These are phyloP conservation scores for Panagrolaimus sp. DNA, from an alignment of 1,140 invertebrate genomes.

Conservation along the genomic window DNA sequence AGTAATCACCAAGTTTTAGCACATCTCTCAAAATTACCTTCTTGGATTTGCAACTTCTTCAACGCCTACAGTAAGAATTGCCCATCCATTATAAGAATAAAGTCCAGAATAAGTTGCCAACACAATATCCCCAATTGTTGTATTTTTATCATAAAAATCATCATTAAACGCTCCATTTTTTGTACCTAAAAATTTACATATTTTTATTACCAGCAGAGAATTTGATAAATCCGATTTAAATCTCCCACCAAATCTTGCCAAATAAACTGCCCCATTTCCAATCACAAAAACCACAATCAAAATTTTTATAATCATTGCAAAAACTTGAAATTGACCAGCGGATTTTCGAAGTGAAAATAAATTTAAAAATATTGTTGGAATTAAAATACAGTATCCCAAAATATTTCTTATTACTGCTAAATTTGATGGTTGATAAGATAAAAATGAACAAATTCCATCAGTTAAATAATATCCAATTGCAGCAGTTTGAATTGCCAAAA, in stretches of 20 bases:
- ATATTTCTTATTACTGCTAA: slow-evolving; percentile 17
- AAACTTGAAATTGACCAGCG: slow-evolving; percentile 48
- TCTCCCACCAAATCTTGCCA: slow-evolving; percentile 17
- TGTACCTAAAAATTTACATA: slow-evolving; percentile 26
- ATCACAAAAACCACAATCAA: slow-evolving; percentile 47
- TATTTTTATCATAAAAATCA: slow-evolving; percentile 35
- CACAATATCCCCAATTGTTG: slow-evolving; percentile 46
- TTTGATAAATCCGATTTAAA: too few species aligned
- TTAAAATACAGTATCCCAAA: slow-evolving; percentile 44
- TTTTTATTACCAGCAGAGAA: too few species aligned
- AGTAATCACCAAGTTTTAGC: too few species aligned
- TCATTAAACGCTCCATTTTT: slow-evolving; percentile 34
- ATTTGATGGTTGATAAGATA: slow-evolving; percentile 10
- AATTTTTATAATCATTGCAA: slow-evolving; percentile 47
- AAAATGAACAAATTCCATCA: slow-evolving; percentile 24
- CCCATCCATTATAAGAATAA: slow-evolving; percentile 53
- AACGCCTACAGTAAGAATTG: slow-evolving; percentile 47
- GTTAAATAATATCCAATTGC: slow-evolving; percentile 54
- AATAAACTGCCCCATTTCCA: slow-evolving; percentile 46
- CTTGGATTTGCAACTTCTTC: slow-evolving; percentile 50
- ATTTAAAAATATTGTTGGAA: slow-evolving; percentile 37
- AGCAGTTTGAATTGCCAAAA: slow-evolving; percentile 51
- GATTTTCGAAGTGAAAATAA: slow-evolving; percentile 47
- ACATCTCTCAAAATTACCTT: too few species aligned
- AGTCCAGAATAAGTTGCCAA: slow-evolving; percentile 46